Base-by-base conservation (phyloP, 92 coral and sea anemone species). In the Desmophyllum pertusum region DNA sequence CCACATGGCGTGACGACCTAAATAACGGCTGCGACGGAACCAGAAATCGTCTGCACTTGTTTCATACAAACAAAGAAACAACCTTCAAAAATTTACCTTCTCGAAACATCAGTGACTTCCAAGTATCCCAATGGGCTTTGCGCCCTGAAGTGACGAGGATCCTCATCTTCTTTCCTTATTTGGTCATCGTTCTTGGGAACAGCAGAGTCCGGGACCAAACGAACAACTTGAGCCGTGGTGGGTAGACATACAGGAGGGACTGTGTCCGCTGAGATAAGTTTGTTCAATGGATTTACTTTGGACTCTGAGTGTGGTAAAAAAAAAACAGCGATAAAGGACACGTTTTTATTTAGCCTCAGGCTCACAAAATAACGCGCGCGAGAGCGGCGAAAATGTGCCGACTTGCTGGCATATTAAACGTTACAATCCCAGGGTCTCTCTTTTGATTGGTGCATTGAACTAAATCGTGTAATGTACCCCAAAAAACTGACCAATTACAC, bases 91-190 rank as follows among this genome's bases (percentile, higher is more conserved):
- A 5, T 17, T 45, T 73, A 84, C 87, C 89, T 84, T 62, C 94
- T 89, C 10, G 92, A 92, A 30, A 94, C 88, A 78, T 96, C 99
- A 0, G 90, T 95, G 10, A 96, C 97, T 76, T 96, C 99, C 51
- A 96, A 78, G 68, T 92, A 79, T 71, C 91, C 95, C 72, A 90
- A 66, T 36, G 78, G 51, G 17, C 86, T 78, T 84, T 80, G 91
- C 59, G 70, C 63, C 77, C 81, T 75, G 66, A 77, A 71, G 36
- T 69, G 72, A 48, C 64, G 73, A 2, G 94, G 68, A 57, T 75
- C 85, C 38, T 78, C 86, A 25, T 86, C 90, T 30, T 75, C 77
- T 72, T 73, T 81, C 73, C 70, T 64, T 71, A 64, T 78, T 84
- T 87, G 75, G 30, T 68, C 64, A 19, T 84, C 86, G 38, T 70